Evolutionary conservation across 2,797 vertebrate species (phyloP).

Genomic region (Hoplostethus atlanticus): DNA sequence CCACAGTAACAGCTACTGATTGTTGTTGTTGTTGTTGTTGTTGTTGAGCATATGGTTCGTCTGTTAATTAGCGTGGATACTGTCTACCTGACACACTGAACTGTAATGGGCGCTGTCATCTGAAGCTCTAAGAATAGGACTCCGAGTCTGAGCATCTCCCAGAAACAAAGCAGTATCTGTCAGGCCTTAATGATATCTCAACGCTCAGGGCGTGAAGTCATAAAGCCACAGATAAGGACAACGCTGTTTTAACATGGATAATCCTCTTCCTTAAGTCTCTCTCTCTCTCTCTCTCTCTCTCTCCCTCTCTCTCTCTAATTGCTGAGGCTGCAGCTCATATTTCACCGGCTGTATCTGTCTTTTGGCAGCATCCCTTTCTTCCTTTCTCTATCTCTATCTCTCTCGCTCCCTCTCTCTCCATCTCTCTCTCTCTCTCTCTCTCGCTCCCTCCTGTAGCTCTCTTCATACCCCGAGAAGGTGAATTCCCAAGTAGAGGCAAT

Average conservation of each 20-base stretch:
- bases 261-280: neutral
- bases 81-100: slow-evolving; percentile 25
- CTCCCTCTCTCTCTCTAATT: slow-evolving; percentile 9
- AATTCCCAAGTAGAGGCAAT: neutral
- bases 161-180: slow-evolving; percentile 22
- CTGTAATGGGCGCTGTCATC: slow-evolving; percentile 21
- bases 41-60: slow-evolving; percentile 41
- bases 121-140: slow-evolving; percentile 43
- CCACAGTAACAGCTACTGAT: slow-evolving; percentile 19
- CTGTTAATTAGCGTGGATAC: slow-evolving; percentile 39
- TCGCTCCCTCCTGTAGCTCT: slow-evolving; percentile 1
- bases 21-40: slow-evolving; percentile 4
- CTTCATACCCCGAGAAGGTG: neutral
- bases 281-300: slow-evolving; percentile 11
- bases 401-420: no score
- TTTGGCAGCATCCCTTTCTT: neutral
- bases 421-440: neutral
- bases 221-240: slow-evolving; percentile 18
- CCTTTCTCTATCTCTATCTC: neutral
- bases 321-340: slow-evolving; percentile 43
- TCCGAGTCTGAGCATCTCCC: slow-evolving; percentile 24
- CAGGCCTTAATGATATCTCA: slow-evolving; percentile 34
- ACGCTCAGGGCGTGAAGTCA: slow-evolving; percentile 28
- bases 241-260: slow-evolving; percentile 11
- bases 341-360: slow-evolving; percentile 27